A percentile compares a stretch with the other conserved stretches of the same genome.
Conservation (phyloP, 2,888 invertebrate species). For the Argyresthia albistria region DNA sequence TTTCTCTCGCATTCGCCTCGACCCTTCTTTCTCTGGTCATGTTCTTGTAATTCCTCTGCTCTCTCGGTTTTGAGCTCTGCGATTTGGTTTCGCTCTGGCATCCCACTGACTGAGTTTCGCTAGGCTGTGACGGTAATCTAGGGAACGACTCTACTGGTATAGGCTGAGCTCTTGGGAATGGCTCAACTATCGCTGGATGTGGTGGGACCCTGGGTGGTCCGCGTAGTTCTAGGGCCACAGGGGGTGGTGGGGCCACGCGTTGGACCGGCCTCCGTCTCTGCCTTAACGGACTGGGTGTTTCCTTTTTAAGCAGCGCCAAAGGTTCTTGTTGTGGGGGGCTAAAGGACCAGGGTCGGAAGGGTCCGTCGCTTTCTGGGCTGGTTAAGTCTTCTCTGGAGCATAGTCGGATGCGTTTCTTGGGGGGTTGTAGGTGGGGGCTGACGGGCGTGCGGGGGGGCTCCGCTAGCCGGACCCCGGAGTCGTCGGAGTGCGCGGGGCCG, state of each 20-base stretch:
- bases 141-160: not conserved
- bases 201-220: conserved; percentile 66
- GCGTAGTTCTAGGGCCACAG: conserved; percentile 26
- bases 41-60: conserved; percentile 93
- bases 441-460: conserved; percentile 59
- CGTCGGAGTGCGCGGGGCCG: conserved; percentile 65
- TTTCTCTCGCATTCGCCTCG: conserved; percentile 94
- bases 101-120: conserved; percentile 18
- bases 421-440: conserved; percentile 62
- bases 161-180: conserved; percentile 11
- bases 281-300: conserved; percentile 32
- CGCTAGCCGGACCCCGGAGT: conserved; percentile 60
- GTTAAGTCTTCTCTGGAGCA: conserved; percentile 42
- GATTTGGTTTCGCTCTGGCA: conserved; percentile 10
- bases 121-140: not conserved
- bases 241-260: conserved; percentile 29
- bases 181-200: conserved; percentile 61
- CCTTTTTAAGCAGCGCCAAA: conserved; percentile 72
- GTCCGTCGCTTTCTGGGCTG: conserved; percentile 58
- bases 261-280: conserved; percentile 46
- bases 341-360: conserved; percentile 79
- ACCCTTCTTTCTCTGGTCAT: conserved; percentile 94
- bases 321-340: conserved; percentile 76
- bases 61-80: conserved; percentile 43
- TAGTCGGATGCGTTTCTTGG: conserved; percentile 80